A percentile compares a stretch with the other conserved stretches of the same genome.
Evolutionary conservation across 1,140 invertebrate genomes (phyloP).

Genomic region (Sitophilus oryzae): DNA sequence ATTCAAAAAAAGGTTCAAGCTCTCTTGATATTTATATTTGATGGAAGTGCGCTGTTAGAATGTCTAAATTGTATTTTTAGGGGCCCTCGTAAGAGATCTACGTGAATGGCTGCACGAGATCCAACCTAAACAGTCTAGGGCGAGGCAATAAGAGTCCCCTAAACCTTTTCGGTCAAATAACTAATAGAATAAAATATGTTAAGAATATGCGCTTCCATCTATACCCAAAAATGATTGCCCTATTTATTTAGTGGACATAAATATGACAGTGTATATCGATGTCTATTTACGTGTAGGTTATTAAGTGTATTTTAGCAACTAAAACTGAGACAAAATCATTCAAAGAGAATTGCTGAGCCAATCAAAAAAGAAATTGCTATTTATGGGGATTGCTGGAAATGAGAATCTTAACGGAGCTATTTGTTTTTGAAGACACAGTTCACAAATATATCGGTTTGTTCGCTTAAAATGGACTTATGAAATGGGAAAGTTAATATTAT

Average conservation of each 20-base stretch:
- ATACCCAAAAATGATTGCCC: conserved; percentile 40
- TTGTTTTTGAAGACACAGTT: conserved; percentile 1
- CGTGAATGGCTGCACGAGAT: conserved; percentile 50
- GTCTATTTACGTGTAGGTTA: conserved; percentile 29
- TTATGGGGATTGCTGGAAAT: conserved; percentile 13
- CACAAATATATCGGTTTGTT: not conserved
- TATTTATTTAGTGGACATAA: conserved; percentile 20
- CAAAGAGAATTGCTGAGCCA: conserved; percentile 46
- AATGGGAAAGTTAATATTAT: not conserved
- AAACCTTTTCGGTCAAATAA: conserved; percentile 16
- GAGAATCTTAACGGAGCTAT: conserved; percentile 4
- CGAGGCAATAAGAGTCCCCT: conserved; percentile 41
- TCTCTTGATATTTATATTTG: conserved; percentile 20
- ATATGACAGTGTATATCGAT: conserved; percentile 16
- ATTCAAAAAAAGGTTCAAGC: conserved; percentile 13
- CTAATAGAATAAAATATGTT: conserved; percentile 9
- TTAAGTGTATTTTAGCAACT: conserved; percentile 26
- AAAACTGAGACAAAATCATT: conserved; percentile 30
- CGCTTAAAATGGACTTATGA: not conserved
- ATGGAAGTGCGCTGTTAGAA: conserved; percentile 18
- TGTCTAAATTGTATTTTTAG: conserved; percentile 29
- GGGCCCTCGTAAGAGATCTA: conserved; percentile 40
- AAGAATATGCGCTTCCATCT: conserved; percentile 36
- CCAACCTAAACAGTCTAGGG: conserved; percentile 28
- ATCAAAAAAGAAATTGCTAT: conserved; percentile 41